These are phyloP conservation scores for Oncorhynchus gorbuscha DNA, from an alignment of 2,113 vertebrate genomes.

Conservation along the genomic window DNA sequence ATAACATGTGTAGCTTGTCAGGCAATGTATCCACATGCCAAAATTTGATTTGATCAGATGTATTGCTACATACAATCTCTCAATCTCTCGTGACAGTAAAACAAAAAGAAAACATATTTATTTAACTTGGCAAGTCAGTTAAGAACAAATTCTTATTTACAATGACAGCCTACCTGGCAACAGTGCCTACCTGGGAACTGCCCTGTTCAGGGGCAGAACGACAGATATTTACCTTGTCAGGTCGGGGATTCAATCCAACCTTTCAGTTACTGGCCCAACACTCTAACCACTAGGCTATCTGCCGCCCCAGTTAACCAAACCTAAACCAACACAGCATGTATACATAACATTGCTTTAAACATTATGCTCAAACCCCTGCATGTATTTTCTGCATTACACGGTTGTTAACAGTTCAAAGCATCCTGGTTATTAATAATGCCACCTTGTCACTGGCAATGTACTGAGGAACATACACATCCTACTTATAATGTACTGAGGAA, in stretches of 20 bases:
- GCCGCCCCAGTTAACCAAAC: background rate
- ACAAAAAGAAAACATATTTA: background rate
- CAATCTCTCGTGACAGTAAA: background rate
- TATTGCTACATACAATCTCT: background rate
- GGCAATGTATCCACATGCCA: background rate
- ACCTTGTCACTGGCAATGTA: slow-evolving; percentile 41
- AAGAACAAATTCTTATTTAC: no score
- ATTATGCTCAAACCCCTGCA: background rate
- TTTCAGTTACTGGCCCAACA: no score
- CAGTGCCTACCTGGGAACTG: no score
- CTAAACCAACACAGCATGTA: background rate
- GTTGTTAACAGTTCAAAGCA: slow-evolving; percentile 40
- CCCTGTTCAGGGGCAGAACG: no score
- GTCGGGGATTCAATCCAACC: no score
- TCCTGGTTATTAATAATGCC: slow-evolving; percentile 50
- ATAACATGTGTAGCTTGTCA: no score
- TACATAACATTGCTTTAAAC: background rate
- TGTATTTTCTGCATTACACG: slow-evolving; percentile 27
- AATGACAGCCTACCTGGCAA: no score
- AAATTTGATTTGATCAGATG: background rate
- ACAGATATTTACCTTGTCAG: no score
- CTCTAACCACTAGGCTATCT: no score
- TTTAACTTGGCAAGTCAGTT: no score
- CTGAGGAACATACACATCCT: background rate
- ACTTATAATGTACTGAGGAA: no score